Evolutionary conservation across 2,797 vertebrate species (phyloP).

Genomic region (Rhodeus uyekii): DNA sequence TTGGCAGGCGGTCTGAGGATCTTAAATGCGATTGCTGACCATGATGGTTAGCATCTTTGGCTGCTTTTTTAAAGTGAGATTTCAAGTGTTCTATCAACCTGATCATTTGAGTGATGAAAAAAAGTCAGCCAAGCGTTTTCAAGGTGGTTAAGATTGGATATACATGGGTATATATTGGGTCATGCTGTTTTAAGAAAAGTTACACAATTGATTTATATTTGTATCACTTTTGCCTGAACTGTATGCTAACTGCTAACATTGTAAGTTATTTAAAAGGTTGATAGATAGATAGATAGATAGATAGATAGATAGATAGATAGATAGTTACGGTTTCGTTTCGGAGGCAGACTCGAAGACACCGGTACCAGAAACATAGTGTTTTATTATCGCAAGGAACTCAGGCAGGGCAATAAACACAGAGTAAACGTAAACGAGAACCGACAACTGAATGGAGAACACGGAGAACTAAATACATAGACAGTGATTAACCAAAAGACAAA

Average conservation of each 20-base stretch:
- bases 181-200: constrained; percentile 21
- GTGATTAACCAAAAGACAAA: too few relatives aligned
- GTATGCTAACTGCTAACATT: not conserved
- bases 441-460: too few relatives aligned
- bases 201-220: constrained; percentile 1
- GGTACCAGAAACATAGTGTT: too few relatives aligned
- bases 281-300: not conserved
- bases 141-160: constrained; percentile 7
- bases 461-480: too few relatives aligned
- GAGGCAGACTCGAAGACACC: too few relatives aligned
- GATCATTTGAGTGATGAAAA: constrained; percentile 29
- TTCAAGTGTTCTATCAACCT: constrained; percentile 44
- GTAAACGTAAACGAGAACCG: too few relatives aligned
- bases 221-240: constrained; percentile 12
- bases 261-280: not conserved
- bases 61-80: constrained; percentile 49
- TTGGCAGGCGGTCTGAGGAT: constrained; percentile 81
- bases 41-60: constrained; percentile 61
- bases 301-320: not conserved
- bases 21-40: constrained; percentile 79
- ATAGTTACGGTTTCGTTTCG: too few relatives aligned
- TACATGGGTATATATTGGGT: constrained; percentile 12
- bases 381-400: too few relatives aligned
- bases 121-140: constrained; percentile 34
- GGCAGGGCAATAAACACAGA: too few relatives aligned